These are phyloP conservation scores for Cyclura pinguis DNA, from an alignment of 2,797 vertebrate species.

Conservation along the genomic window DNA sequence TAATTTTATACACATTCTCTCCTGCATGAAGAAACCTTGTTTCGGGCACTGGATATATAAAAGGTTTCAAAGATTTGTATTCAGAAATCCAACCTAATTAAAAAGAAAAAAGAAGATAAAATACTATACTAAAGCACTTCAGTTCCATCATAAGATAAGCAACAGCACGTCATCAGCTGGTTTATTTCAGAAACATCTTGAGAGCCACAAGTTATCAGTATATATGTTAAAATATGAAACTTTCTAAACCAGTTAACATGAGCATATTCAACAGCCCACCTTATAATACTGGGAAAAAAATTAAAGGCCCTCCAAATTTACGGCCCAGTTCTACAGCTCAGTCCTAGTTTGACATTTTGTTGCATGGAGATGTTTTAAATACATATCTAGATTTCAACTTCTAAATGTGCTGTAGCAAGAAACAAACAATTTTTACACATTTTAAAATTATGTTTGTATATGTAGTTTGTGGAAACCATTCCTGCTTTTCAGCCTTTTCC, in stretches of 20 bases:
- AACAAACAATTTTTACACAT: background rate
- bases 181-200: background rate
- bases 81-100: conserved; percentile 56
- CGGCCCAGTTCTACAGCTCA: background rate
- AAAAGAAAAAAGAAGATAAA: background rate
- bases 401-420: background rate
- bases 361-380: background rate
- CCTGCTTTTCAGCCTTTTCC: background rate
- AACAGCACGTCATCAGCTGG: background rate
- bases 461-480: background rate
- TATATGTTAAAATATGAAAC: background rate
- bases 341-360: background rate
- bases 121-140: background rate
- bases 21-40: conserved; percentile 84
- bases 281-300: background rate
- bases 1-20: conserved; percentile 84
- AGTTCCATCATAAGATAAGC: background rate
- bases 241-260: background rate
- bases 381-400: background rate
- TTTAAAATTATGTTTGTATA: background rate
- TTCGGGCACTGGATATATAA: conserved; percentile 84
- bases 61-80: conserved; percentile 82
- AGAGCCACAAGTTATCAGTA: background rate
- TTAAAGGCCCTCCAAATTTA: background rate
- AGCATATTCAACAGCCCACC: background rate